phyloP scores from a whole-genome alignment of 2,797 vertebrate genomes.

The Geotrypetes seraphini region DNA sequence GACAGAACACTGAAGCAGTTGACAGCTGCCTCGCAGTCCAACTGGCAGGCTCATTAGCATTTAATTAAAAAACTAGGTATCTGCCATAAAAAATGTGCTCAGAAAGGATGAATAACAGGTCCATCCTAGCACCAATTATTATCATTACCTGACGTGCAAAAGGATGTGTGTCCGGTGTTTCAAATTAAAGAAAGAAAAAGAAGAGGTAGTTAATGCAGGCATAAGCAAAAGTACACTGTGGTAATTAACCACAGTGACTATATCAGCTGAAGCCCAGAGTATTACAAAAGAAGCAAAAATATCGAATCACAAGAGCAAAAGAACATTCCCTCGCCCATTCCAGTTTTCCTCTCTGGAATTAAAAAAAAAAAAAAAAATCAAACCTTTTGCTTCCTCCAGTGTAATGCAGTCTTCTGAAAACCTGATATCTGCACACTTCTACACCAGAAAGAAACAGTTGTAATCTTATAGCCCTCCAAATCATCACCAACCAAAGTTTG shows the following conservation, averaged over 20 bases:
- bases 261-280: constrained; percentile 19
- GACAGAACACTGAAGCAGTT: constrained; percentile 32
- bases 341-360: neutral
- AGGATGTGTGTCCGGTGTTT: constrained; percentile 33
- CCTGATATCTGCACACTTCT: too few relatives aligned
- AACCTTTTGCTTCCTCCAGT: neutral
- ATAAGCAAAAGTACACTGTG: constrained; percentile 13
- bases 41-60: constrained; percentile 49
- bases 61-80: constrained; percentile 59
- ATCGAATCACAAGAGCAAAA: constrained; percentile 9
- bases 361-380: too few relatives aligned
- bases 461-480: too few relatives aligned
- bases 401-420: too few relatives aligned
- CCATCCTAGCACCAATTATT: constrained; percentile 44
- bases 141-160: constrained; percentile 33
- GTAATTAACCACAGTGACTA: constrained; percentile 37
- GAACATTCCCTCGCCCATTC: neutral
- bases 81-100: constrained; percentile 45
- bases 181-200: constrained; percentile 1
- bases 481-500: too few relatives aligned
- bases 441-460: too few relatives aligned
- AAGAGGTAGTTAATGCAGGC: constrained; percentile 25
- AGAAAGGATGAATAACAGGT: constrained; percentile 42
- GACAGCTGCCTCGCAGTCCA: constrained; percentile 33
- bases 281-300: constrained; percentile 7